Percentiles rank a stretch among this genome's conserved stretches.
phyloP scores from a whole-genome alignment of 1,140 invertebrate genomes.

The Caenorhabditis inopinata region DNA sequence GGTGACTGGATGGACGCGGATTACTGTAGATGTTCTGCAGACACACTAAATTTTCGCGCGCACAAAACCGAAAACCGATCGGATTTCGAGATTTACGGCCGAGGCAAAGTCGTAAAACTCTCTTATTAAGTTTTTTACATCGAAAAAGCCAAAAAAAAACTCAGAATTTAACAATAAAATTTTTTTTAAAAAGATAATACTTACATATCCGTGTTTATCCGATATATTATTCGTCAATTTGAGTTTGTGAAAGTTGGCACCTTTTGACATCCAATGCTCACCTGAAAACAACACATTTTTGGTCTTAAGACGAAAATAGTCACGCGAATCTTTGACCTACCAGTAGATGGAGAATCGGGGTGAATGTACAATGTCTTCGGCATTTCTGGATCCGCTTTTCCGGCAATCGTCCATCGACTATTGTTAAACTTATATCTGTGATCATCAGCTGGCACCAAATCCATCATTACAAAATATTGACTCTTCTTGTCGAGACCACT shows the following conservation, averaged over 20 bases:
- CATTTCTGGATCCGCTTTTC: constrained; percentile 79
- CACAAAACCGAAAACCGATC: background rate
- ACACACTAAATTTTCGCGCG: background rate
- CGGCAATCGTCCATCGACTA: constrained; percentile 58
- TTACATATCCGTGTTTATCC: constrained; percentile 96
- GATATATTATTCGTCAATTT: constrained; percentile 97
- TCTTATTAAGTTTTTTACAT: no score
- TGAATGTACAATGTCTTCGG: constrained; percentile 87
- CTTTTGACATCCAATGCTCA: constrained; percentile 96
- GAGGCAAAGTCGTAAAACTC: background rate
- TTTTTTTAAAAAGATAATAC: constrained; percentile 69
- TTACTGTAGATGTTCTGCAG: background rate
- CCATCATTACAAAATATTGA: constrained; percentile 84
- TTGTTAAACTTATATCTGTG: constrained; percentile 80
- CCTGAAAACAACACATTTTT: constrained; percentile 69
- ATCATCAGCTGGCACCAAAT: constrained; percentile 88
- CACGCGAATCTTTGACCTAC: background rate
- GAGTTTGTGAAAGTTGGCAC: constrained; percentile 93
- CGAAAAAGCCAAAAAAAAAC: no score
- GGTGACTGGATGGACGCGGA: background rate
- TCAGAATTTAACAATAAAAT: no score
- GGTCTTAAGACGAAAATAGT: no score
- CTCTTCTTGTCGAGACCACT: constrained; percentile 84
- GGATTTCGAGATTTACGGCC: no score
- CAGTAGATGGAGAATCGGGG: constrained; percentile 89